Evolutionary conservation across 2,797 vertebrate species (phyloP).

Genomic region (Esox lucius): DNA sequence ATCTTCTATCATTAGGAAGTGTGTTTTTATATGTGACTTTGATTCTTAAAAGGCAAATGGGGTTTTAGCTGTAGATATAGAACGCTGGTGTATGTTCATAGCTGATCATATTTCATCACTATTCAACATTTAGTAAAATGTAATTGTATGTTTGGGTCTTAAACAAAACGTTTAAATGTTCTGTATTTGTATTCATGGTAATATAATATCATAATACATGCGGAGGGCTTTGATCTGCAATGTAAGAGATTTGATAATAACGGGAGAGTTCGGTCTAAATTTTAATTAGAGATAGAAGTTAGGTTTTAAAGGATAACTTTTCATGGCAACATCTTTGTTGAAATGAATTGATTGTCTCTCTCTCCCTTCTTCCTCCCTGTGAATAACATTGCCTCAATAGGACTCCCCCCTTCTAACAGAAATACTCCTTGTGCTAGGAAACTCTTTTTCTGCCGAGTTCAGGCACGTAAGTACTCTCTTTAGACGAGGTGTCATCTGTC

Average conservation of each 20-base stretch:
- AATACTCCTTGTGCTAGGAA: constrained; percentile 46
- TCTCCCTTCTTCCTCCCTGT: constrained; percentile 19
- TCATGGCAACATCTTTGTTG: neutral
- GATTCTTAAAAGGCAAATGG: too few relatives aligned
- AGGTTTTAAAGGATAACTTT: neutral
- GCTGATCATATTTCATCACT: too few relatives aligned
- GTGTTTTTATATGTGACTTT: too few relatives aligned
- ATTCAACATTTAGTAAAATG: too few relatives aligned
- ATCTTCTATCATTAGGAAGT: too few relatives aligned
- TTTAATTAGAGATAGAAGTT: neutral
- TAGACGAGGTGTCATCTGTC: constrained; percentile 6
- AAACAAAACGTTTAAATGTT: neutral
- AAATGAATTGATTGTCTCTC: constrained; percentile 2
- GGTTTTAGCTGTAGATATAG: too few relatives aligned
- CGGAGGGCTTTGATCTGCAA: neutral
- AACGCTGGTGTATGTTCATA: too few relatives aligned
- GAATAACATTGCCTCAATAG: constrained; percentile 30
- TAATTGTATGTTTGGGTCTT: neutral
- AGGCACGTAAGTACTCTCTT: constrained; percentile 39
- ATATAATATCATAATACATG: neutral
- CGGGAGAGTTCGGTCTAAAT: neutral
- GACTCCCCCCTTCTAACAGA: constrained; percentile 44
- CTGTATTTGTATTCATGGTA: neutral
- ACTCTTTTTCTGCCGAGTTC: constrained; percentile 33
- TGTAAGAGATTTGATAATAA: neutral